phyloP scores from a whole-genome alignment of 2,797 vertebrate species.

The Cottoperca gobio region DNA sequence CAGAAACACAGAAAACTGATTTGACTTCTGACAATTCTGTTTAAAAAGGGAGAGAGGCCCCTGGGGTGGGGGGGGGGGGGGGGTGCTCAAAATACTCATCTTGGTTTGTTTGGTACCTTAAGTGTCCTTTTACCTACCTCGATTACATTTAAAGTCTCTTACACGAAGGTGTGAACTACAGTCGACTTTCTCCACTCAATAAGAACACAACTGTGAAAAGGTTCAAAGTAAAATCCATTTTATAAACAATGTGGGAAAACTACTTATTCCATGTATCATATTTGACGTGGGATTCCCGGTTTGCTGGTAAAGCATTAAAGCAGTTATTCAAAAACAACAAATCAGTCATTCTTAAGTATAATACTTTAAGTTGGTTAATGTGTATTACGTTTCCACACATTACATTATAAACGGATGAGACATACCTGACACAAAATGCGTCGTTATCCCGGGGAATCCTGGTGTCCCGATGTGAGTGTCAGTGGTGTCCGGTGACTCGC shows the following conservation, averaged over 20 bases:
- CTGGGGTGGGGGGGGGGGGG: neutral
- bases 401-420: neutral
- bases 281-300: neutral
- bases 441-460: conserved; percentile 27
- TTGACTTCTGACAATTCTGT: neutral
- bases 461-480: conserved; percentile 1
- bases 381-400: neutral
- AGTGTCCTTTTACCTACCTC: neutral
- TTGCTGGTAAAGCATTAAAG: neutral
- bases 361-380: too few species aligned
- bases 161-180: neutral
- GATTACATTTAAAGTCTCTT: neutral
- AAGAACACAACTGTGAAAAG: neutral
- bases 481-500: conserved; percentile 27
- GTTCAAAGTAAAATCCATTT: neutral
- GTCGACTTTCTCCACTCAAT: neutral
- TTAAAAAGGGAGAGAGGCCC: neutral
- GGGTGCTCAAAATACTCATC: neutral
- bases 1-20: neutral
- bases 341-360: neutral
- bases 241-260: neutral
- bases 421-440: conserved; percentile 46
- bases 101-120: neutral
- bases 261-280: neutral
- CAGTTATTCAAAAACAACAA: neutral